phyloP scores from a whole-genome alignment of 2,888 invertebrate genomes.

The Hedya salicella region DNA sequence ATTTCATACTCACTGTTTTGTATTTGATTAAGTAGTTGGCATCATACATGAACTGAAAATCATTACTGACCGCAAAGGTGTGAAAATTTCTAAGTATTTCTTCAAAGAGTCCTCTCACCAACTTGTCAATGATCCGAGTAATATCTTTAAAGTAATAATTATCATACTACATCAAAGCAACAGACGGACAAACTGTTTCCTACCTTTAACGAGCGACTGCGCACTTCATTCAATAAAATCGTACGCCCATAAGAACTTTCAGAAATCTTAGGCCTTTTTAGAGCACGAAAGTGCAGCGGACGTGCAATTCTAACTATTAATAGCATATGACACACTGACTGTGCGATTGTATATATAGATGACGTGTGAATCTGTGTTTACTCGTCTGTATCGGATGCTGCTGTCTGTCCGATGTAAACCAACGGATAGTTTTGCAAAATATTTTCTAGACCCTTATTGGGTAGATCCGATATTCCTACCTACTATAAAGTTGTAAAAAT shows the following conservation, averaged over 20 bases:
- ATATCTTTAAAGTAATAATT: slow-evolving; percentile 28
- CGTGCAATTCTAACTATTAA: slow-evolving; percentile 29
- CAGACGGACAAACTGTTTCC: slow-evolving; percentile 30
- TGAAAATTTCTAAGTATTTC: slow-evolving; percentile 22
- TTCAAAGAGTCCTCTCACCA: slow-evolving; percentile 28
- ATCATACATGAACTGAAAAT: slow-evolving; percentile 13
- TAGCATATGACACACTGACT: slow-evolving; percentile 23
- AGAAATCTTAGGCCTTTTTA: slow-evolving; percentile 14
- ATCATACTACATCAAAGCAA: slow-evolving; percentile 32
- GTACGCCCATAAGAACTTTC: neutral
- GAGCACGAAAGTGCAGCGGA: slow-evolving; percentile 11
- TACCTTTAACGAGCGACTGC: slow-evolving; percentile 29
- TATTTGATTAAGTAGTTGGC: neutral
- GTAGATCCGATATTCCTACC: too few relatives aligned
- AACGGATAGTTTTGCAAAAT: too few relatives aligned
- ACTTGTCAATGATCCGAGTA: slow-evolving; percentile 22
- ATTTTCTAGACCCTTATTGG: too few relatives aligned
- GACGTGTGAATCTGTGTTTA: neutral
- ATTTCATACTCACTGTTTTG: neutral
- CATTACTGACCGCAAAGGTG: neutral
- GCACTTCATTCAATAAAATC: slow-evolving; percentile 10
- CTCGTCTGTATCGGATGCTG: neutral
- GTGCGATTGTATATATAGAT: neutral
- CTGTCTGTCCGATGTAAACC: neutral
- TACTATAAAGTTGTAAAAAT: too few relatives aligned